These are phyloP conservation scores for Cherax destructor DNA, from an alignment of 1,140 invertebrate species.

Conservation along the genomic window DNA sequence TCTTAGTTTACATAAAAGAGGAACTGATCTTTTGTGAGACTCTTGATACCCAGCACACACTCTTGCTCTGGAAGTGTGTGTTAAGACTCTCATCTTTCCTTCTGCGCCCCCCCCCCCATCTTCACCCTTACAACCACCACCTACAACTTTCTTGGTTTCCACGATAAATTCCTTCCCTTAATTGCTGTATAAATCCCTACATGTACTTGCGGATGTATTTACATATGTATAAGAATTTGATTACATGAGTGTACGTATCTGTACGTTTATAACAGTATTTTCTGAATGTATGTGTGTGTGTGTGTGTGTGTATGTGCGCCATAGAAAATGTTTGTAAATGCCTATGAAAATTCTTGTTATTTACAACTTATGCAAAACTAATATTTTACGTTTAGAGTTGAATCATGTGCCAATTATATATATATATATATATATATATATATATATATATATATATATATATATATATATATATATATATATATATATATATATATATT, in stretches of 20 bases:
- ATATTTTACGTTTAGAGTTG: background rate
- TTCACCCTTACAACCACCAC: too few species aligned
- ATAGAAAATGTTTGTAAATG: too few species aligned
- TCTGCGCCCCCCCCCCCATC: too few species aligned
- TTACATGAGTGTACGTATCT: too few species aligned
- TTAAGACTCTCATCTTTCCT: background rate
- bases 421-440: constrained; percentile 6
- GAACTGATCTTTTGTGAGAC: background rate
- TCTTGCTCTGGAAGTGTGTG: background rate
- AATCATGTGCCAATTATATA: background rate
- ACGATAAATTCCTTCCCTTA: background rate
- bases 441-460: constrained; percentile 6
- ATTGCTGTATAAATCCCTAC: background rate
- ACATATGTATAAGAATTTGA: too few species aligned
- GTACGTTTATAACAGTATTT: too few species aligned
- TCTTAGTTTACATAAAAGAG: background rate
- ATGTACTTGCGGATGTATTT: background rate
- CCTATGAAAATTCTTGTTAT: too few species aligned
- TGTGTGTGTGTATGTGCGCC: too few species aligned
- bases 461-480: constrained; percentile 6
- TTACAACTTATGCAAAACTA: too few species aligned
- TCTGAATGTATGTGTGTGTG: too few species aligned
- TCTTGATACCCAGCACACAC: background rate
- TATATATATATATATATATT: constrained; percentile 1
- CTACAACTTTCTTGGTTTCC: background rate